Evolutionary conservation across 2,797 vertebrate species (phyloP).

Genomic region (Amphiprion clarkii): DNA sequence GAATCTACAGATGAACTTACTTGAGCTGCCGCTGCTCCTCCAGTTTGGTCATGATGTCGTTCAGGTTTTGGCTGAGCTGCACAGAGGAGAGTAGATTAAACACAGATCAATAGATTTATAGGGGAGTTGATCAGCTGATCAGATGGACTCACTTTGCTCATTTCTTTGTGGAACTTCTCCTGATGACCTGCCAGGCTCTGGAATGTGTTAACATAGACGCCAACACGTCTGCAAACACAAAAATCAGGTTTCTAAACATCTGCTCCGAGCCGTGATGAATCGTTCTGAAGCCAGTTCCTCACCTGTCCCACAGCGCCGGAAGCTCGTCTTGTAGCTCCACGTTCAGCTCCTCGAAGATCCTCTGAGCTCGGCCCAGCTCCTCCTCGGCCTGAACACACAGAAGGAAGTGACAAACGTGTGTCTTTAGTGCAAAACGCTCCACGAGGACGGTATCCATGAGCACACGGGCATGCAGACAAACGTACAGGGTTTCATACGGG

Average conservation of each 20-base stretch:
- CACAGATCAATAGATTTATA: neutral
- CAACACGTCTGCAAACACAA: slow-evolving; percentile 90
- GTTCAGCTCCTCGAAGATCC: slow-evolving; percentile 98
- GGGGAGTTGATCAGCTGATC: too few species aligned
- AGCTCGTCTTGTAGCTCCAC: slow-evolving; percentile 96
- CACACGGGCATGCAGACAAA: slow-evolving; percentile 38
- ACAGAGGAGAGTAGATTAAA: neutral
- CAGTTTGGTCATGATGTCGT: slow-evolving; percentile 93
- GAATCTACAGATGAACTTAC: slow-evolving; percentile 67
- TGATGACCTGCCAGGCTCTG: slow-evolving; percentile 93
- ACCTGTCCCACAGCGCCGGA: slow-evolving; percentile 95
- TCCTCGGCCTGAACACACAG: slow-evolving; percentile 91
- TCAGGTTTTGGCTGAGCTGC: slow-evolving; percentile 94
- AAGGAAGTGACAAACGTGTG: too few species aligned
- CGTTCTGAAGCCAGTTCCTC: neutral
- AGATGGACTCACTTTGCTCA: slow-evolving; percentile 90
- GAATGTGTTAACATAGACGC: slow-evolving; percentile 97
- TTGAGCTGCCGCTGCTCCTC: slow-evolving; percentile 88
- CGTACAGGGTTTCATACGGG: slow-evolving; percentile 55
- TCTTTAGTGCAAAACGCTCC: neutral
- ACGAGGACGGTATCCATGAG: neutral
- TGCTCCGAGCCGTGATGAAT: too few species aligned
- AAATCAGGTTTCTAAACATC: neutral
- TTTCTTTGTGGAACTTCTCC: slow-evolving; percentile 97
- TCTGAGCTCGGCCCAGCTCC: slow-evolving; percentile 95